Base-by-base conservation (phyloP, 2,888 invertebrate species). In the Phania funesta region DNA sequence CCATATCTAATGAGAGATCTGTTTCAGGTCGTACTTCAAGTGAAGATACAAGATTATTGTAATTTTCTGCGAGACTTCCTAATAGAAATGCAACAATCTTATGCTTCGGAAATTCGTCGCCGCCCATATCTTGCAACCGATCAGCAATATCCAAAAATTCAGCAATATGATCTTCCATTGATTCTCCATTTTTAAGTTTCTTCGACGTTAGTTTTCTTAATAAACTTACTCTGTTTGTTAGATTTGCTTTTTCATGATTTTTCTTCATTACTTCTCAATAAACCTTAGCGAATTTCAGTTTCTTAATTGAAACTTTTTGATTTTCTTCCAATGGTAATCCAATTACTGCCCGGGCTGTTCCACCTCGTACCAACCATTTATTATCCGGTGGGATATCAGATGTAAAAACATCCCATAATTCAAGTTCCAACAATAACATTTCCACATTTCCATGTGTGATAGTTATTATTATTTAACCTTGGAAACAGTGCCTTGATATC, bases 51-150 rank as follows among this genome's bases (percentile, higher is more conserved):
- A 46, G 26, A 13, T 18, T 20, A 13, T 44, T 44, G 13, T 26
- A 41, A 16, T 9, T 44, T 29, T 64, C 64, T 24, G 48, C 18
- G 3, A 64, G 44, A 24, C 32, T 64, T 64, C 46, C 64, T 13
- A 64, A 48, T 4, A 64, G 22, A 64, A 64, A 64, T 29, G 64
- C 48, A 3, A 64, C 64, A 46, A 20, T 29, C 13, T 48, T 64
- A 46, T 64, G 64, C 11, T 64, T 29, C 8, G 24, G 26, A 56
- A 64, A 64, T 48, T 46, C 48, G 32, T 46, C 46, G 3, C 46
- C 64, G 3, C 46, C 64, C 46, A 64, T 48, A 46, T 64, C 29
- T 29, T 29, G 29, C 50, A 54, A 54, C 3, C 52, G 29, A 54
- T 54, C 52, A 1, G 18, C 52, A 29, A 54, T 54, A 16, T 16